A percentile compares a stretch with the other conserved stretches of the same genome.
phyloP scores from a whole-genome alignment of 2,113 vertebrate genomes.

The Bos javanicus region DNA sequence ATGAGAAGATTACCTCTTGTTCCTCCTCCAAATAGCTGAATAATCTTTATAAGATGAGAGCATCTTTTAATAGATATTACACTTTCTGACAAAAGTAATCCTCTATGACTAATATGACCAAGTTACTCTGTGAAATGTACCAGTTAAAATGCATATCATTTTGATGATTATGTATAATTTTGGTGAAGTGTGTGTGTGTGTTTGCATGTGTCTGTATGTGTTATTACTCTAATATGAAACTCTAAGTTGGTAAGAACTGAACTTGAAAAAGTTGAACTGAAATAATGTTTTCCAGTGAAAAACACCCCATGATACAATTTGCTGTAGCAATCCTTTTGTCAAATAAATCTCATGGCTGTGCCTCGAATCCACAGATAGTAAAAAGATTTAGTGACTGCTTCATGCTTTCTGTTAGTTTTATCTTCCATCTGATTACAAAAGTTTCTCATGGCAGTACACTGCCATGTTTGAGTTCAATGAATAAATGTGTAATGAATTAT shows the following conservation, averaged over 20 bases:
- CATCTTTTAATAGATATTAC: background rate
- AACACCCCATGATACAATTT: background rate
- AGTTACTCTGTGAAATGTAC: background rate
- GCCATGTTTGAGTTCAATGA: background rate
- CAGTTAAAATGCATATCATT: background rate
- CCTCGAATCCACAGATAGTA: background rate
- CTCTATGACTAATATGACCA: background rate
- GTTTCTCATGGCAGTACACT: background rate
- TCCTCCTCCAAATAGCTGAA: background rate
- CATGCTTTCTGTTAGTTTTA: slow-evolving; percentile 6
- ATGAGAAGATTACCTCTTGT: background rate
- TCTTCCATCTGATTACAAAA: slow-evolving; percentile 38
- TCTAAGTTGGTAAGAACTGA: background rate
- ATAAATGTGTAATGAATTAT: background rate
- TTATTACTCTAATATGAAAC: background rate
- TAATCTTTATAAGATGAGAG: background rate
- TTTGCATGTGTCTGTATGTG: background rate
- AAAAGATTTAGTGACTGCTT: slow-evolving; percentile 27
- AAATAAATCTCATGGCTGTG: slow-evolving; percentile 19
- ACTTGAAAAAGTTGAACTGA: background rate
- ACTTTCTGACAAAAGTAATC: background rate
- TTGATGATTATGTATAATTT: background rate
- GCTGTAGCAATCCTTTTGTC: background rate
- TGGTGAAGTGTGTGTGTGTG: background rate
- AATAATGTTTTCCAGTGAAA: background rate